Percentiles rank a stretch among this genome's conserved stretches.
These are phyloP conservation scores for Orius insidiosus DNA, from an alignment of 1,140 invertebrate species.

Conservation along the genomic window DNA sequence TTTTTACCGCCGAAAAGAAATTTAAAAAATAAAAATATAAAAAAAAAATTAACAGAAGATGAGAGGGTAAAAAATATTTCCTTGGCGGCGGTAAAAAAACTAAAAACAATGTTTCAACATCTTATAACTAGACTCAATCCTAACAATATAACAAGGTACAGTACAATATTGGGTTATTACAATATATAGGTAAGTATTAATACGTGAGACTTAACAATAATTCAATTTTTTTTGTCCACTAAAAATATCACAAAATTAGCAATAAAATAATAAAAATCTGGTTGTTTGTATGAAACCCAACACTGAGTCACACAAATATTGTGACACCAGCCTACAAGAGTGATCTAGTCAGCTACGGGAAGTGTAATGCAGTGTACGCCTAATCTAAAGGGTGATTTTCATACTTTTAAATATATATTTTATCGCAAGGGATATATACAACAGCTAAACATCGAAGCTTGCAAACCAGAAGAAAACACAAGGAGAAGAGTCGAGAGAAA, in stretches of 20 bases:
- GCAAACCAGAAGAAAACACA: constrained; percentile 14
- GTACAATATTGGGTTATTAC: constrained; percentile 20
- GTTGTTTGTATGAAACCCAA: constrained; percentile 6
- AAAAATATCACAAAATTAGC: constrained; percentile 24
- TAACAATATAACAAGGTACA: constrained; percentile 25
- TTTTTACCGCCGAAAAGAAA: not conserved
- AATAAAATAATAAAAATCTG: constrained; percentile 18
- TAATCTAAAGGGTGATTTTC: constrained; percentile 5
- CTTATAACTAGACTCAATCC: constrained; percentile 20
- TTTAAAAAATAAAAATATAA: not conserved
- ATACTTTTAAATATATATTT: too few relatives aligned
- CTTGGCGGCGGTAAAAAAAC: not conserved
- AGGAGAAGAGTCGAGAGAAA: not conserved
- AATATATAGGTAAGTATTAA: constrained; percentile 21
- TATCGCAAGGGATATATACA: constrained; percentile 12
- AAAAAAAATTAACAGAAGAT: not conserved
- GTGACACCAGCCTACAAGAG: constrained; percentile 17
- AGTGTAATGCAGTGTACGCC: constrained; percentile 6
- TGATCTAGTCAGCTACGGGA: constrained; percentile 14
- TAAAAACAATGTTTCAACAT: not conserved
- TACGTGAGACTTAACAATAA: constrained; percentile 23
- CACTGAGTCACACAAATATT: constrained; percentile 10
- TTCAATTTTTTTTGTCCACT: constrained; percentile 22
- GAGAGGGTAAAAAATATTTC: not conserved
- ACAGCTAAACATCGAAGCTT: constrained; percentile 14